Evolutionary conservation across 1,140 invertebrate species (phyloP).

Genomic region (Acromyrmex charruanus): DNA sequence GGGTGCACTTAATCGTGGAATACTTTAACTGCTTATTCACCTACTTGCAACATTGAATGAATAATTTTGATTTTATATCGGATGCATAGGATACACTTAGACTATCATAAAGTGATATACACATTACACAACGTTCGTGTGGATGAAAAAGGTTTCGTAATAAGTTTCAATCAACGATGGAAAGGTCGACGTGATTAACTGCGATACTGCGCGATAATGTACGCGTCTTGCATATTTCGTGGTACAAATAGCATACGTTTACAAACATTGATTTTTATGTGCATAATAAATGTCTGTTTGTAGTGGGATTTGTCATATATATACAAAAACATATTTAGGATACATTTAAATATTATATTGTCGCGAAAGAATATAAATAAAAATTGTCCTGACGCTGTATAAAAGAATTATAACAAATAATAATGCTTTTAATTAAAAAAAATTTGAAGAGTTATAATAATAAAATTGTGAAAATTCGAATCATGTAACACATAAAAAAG

Average conservation of each 20-base stretch:
- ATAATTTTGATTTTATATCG: constrained; percentile 9
- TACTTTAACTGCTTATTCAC: not conserved
- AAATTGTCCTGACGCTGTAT: not conserved
- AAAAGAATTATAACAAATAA: not conserved
- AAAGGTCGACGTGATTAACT: constrained; percentile 47
- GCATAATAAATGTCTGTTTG: not conserved
- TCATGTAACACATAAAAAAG: not conserved
- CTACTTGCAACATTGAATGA: not conserved
- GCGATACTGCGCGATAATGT: constrained; percentile 35
- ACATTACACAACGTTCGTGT: constrained; percentile 32
- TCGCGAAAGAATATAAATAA: not conserved
- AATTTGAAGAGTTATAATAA: not conserved
- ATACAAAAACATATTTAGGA: not conserved
- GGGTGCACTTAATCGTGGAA: not conserved
- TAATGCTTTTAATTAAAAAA: not conserved
- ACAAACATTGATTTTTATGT: not conserved
- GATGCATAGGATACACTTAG: constrained; percentile 24
- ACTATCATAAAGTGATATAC: not conserved
- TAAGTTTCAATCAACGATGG: constrained; percentile 49
- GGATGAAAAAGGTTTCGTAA: constrained; percentile 67
- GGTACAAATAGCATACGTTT: not conserved
- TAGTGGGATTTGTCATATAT: not conserved
- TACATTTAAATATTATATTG: constrained; percentile 9
- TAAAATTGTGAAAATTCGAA: not conserved
- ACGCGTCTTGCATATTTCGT: not conserved